A percentile compares a stretch with the other conserved stretches of the same genome.
Evolutionary conservation across 2,888 invertebrate genomes (phyloP).

Genomic region (Eupithecia tripunctaria): DNA sequence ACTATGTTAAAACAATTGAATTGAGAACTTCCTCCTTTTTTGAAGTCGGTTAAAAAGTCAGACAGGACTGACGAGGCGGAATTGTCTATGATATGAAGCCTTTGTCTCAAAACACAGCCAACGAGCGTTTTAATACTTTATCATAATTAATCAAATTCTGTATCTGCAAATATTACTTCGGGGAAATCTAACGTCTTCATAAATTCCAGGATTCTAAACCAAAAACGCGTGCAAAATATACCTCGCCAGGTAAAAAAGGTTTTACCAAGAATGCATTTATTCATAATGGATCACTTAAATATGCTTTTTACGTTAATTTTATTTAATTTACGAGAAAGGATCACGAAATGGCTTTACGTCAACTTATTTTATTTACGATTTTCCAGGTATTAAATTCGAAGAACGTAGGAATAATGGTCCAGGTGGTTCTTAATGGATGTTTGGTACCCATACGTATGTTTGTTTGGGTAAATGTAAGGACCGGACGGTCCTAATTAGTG

Average conservation of each 20-base stretch:
- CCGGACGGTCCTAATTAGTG: conserved; percentile 2
- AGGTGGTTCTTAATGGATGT: not conserved
- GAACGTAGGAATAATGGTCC: conserved; percentile 1
- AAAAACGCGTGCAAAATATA: not conserved
- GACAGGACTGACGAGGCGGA: not conserved
- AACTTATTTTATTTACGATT: not conserved
- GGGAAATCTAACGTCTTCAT: not conserved
- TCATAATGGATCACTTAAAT: not conserved
- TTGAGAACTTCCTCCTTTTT: too few relatives aligned
- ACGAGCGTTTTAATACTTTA: not conserved
- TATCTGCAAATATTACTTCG: not conserved
- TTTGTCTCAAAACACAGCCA: not conserved
- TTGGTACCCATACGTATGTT: not conserved
- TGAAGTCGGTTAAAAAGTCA: too few relatives aligned
- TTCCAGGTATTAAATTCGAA: not conserved
- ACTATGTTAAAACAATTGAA: too few relatives aligned
- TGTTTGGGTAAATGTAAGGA: conserved; percentile 2
- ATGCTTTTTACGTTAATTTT: not conserved
- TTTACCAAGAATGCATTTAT: not conserved
- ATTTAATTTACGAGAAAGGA: not conserved
- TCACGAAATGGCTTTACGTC: too few relatives aligned
- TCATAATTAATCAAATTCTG: not conserved
- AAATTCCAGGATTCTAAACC: too few relatives aligned
- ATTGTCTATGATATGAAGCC: not conserved
- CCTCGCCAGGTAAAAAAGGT: not conserved